These are phyloP conservation scores for Limnephilus lunatus DNA, from an alignment of 2,888 invertebrate genomes.

Conservation along the genomic window DNA sequence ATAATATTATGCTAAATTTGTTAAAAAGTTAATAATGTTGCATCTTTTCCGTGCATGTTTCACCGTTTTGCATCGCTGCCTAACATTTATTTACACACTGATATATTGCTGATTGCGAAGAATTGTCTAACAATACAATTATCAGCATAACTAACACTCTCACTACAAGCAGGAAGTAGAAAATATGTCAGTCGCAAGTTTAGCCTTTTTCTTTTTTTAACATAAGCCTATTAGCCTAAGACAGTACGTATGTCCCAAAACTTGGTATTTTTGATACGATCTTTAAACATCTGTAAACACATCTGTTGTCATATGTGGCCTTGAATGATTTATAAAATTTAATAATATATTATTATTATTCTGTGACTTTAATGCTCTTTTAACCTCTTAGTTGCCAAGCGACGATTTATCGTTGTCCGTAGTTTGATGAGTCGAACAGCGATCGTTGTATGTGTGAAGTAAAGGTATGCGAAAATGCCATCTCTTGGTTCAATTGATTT, in stretches of 20 bases:
- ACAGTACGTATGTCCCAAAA: no score
- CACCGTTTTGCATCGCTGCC: background rate
- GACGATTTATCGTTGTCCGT: background rate
- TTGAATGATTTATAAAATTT: background rate
- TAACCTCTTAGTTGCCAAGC: background rate
- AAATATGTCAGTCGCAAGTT: background rate
- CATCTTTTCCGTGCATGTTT: background rate
- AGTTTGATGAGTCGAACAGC: background rate
- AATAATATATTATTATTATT: no score
- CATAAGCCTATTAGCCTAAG: no score
- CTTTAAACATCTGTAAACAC: no score
- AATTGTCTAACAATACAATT: background rate
- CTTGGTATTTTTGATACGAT: no score
- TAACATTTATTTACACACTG: background rate
- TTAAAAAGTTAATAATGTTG: background rate
- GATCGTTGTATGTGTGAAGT: no score
- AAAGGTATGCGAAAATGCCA: no score
- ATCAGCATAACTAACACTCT: background rate
- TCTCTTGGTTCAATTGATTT: no score
- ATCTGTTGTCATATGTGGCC: background rate
- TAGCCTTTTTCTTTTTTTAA: no score
- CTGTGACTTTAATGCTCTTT: background rate
- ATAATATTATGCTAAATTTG: no score
- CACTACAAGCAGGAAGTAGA: background rate
- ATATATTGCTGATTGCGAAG: background rate